Conservation (phyloP, 2,797 vertebrate genomes). For the Rhabdomys pumilio region DNA sequence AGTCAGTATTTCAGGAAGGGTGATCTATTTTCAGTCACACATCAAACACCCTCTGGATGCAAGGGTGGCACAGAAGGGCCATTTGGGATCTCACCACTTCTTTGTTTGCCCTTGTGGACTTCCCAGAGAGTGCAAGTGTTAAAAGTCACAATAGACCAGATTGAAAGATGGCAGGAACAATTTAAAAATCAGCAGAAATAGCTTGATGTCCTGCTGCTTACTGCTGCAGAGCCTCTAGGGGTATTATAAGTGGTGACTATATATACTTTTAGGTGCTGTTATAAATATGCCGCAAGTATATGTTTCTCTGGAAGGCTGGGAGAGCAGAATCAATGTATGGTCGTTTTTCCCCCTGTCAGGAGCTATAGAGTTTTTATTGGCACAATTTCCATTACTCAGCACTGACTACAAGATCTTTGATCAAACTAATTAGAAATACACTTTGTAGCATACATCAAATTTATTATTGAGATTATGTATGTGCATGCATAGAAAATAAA, state of each 20-base stretch:
- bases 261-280: slow-evolving; percentile 76
- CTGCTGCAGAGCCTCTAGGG: slow-evolving; percentile 72
- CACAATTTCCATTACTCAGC: slow-evolving; percentile 87
- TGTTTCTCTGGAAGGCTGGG: slow-evolving; percentile 75
- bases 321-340: slow-evolving; percentile 77
- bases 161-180: slow-evolving; percentile 55
- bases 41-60: background rate
- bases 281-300: slow-evolving; percentile 85
- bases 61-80: background rate
- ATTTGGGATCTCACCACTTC: background rate
- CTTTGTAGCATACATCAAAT: slow-evolving; percentile 85
- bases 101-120: slow-evolving; percentile 1
- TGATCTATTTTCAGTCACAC: background rate
- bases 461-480: slow-evolving; percentile 86
- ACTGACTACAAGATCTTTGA: slow-evolving; percentile 84
- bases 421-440: slow-evolving; percentile 88
- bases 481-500: slow-evolving; percentile 83
- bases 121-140: slow-evolving; percentile 57
- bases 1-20: slow-evolving; percentile 20
- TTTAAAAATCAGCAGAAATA: slow-evolving; percentile 74
- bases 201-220: slow-evolving; percentile 49
- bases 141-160: slow-evolving; percentile 62
- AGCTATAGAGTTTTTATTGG: slow-evolving; percentile 87
- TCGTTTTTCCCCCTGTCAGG: slow-evolving; percentile 80
- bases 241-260: slow-evolving; percentile 79